Base-by-base conservation (phyloP, 2,888 invertebrate genomes). In the Caenorhabditis afra region DNA sequence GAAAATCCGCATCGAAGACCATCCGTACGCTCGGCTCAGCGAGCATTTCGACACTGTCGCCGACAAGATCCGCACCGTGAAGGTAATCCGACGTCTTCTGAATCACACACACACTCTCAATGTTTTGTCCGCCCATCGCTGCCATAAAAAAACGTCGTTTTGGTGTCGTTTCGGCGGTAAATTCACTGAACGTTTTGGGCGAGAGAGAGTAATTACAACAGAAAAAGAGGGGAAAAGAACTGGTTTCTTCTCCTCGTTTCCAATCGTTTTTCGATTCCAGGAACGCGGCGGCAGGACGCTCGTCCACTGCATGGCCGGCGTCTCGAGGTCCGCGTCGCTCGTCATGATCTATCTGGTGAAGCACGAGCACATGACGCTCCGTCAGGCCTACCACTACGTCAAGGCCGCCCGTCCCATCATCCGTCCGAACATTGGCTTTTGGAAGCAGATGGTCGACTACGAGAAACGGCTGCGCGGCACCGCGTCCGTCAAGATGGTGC, bases 281-380 rank as follows among this genome's bases (percentile, higher is more conserved):
- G 90, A 90, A n/a, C 75, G 85, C 20, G 90, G 90, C 52, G 95
- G 95, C 53, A 93, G 93, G 79, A 94, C 94, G 0, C 91, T 96
- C 82, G 94, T 96, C 0, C 96, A 96, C 90, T 96, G 96, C 90
- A 94, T 96, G 18, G 96, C 96, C 0, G 96, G 96, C 0, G 94
- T 96, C 3, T 95, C 95, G 82, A 93, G 96, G 67, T 95, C 95
- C 0, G 95, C 95, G 14, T 93, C 94, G 0, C 92, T 96, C 0
- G 95, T 95, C 90, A 92, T 96, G 86, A 95, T 95, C 16, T 96
- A 96, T 91, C 93, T 96, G 50, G 94, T 96, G 91, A 96, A 95
- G 91, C 93, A 95, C 92, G 93, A 93, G 84, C 92, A 93, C 76
- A 94, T 96, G 94, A 93, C 93, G 5, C 92, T 96, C n/a, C 81